Evolutionary conservation across 2,888 invertebrate species (phyloP).

Genomic region (Lysandra bellargus): DNA sequence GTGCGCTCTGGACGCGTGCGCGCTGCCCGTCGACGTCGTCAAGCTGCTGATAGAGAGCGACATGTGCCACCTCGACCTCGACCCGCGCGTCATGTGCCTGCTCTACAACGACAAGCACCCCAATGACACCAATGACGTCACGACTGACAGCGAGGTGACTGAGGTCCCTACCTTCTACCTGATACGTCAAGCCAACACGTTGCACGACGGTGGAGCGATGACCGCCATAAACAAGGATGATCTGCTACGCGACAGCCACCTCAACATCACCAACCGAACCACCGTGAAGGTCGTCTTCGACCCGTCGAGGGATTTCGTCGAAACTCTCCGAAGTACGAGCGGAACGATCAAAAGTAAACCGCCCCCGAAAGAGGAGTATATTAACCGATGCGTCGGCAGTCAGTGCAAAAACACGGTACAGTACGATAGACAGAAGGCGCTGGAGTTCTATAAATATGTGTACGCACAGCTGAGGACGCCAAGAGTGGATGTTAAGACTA

Average conservation of each 20-base stretch:
- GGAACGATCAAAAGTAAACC: conserved; percentile 52
- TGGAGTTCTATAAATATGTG: conserved; percentile 76
- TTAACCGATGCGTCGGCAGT: conserved; percentile 59
- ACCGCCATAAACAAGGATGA: conserved; percentile 68
- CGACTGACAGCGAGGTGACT: conserved; percentile 64
- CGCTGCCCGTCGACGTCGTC: conserved; percentile 66
- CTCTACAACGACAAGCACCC: conserved; percentile 67
- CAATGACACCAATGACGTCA: conserved; percentile 50
- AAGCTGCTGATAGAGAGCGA: conserved; percentile 64
- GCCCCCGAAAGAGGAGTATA: conserved; percentile 55
- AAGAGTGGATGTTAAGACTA: conserved; percentile 50
- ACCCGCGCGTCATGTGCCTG: conserved; percentile 69
- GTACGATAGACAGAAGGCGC: conserved; percentile 69
- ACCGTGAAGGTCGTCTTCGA: conserved; percentile 71
- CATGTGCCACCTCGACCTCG: conserved; percentile 69
- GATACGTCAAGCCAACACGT: conserved; percentile 65
- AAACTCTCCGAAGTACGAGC: conserved; percentile 64
- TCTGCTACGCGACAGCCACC: conserved; percentile 58
- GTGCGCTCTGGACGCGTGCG: conserved; percentile 70
- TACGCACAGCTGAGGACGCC: conserved; percentile 71
- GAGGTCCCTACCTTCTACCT: conserved; percentile 72
- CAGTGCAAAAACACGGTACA: conserved; percentile 63
- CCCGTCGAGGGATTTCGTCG: conserved; percentile 70
- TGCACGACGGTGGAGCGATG: conserved; percentile 61
- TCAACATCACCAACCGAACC: conserved; percentile 70